Evolutionary conservation across 2,888 invertebrate genomes (phyloP).

Genomic region (Lasioglossum calceatum): DNA sequence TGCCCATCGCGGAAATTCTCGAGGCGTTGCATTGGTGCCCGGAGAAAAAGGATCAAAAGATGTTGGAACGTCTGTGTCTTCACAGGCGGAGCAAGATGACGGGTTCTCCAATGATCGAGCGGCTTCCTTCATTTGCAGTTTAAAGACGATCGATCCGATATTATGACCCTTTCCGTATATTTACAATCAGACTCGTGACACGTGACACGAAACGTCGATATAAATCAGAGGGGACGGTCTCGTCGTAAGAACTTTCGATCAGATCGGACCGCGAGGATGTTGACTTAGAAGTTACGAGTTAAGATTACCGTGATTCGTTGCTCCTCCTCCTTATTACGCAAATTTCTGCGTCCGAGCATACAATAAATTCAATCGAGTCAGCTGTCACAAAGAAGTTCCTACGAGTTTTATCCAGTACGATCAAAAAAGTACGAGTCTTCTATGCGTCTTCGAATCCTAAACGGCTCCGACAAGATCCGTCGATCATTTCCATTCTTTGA

Average conservation of each 20-base stretch:
- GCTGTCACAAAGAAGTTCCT: neutral
- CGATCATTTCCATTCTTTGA: neutral
- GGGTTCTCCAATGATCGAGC: conserved; percentile 41
- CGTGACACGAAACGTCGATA: conserved; percentile 35
- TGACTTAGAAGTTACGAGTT: neutral
- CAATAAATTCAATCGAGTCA: neutral
- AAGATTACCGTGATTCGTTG: neutral
- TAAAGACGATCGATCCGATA: conserved; percentile 22
- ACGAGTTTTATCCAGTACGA: too few relatives aligned
- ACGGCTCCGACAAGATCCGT: neutral
- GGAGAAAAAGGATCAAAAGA: conserved; percentile 43
- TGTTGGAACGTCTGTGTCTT: conserved; percentile 31
- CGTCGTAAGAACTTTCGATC: conserved; percentile 12
- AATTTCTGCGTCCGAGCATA: neutral
- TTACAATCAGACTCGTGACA: conserved; percentile 38
- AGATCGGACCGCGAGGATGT: neutral
- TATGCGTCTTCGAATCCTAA: neutral
- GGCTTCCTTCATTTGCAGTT: neutral
- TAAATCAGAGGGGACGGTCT: conserved; percentile 40
- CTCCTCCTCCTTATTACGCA: conserved; percentile 2
- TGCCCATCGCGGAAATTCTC: conserved; percentile 60
- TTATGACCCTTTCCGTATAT: neutral
- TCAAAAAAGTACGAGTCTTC: too few relatives aligned
- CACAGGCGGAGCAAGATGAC: conserved; percentile 55
- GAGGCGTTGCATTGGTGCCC: conserved; percentile 18